Evolutionary conservation across 2,797 vertebrate species (phyloP), one percentile per base, ranked within the genome.

Genomic region (Garrulus glandarius): DNA sequence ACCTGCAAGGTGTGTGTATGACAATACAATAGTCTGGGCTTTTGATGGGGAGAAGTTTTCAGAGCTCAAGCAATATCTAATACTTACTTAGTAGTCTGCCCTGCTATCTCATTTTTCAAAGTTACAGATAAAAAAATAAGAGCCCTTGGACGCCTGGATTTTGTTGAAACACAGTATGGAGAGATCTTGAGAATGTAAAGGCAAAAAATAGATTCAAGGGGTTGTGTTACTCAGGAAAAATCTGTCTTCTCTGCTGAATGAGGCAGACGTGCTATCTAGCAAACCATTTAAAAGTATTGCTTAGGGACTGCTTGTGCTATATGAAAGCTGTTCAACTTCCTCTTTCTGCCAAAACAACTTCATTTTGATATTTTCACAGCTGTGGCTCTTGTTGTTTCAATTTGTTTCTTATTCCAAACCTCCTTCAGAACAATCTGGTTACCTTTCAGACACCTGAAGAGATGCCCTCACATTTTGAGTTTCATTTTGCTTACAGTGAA

Each of bases 161-260:
- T 94, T 81, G n/a, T 53, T 75, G 39, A 94, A 93, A 79, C 9
- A 74, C 12, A 24, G 13, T 57, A 56, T 17, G 50, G 36, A 84
- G 32, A 92, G 13, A 80, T 22, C 34, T 92, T 84, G 84, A 95
- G 71, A 84, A 89, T 92, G 49, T 67, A 50, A 72, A 87, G 84
- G 75, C 46, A 86, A 59, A 76, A 89, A 43, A 69, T 30, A 64
- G 2, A 72, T 79, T 79, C n/a, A 70, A 85, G 4, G 11, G 32
- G 9, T 34, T 96, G 50, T 36, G 27, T 90, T 93, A 92, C 83
- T 95, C 77, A 92, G 82, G 82, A 71, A 84, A 95, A 95, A 93
- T 91, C 89, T 94, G 75, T 92, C 37, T 81, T 69, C 83, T 60
- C 41, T 67, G 46, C 50, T 91, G 78, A 94, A 65, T 34, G 80